phyloP scores from a whole-genome alignment of 2,888 invertebrate genomes.

The Thereva unica region DNA sequence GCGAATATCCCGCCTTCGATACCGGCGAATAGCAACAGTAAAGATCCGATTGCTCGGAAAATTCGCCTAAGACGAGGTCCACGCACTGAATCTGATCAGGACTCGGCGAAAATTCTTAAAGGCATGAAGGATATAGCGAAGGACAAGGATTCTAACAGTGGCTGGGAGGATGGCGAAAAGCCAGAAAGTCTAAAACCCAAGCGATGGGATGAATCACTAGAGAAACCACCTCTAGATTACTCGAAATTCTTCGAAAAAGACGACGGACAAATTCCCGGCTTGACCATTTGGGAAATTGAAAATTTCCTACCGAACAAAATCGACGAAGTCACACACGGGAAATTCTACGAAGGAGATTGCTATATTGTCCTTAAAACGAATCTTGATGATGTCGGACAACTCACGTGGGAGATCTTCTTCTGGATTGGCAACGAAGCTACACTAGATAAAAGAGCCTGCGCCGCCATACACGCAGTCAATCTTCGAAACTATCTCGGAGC shows the following conservation, averaged over 20 bases:
- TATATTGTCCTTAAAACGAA: constrained; percentile 93
- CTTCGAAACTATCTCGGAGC: constrained; percentile 94
- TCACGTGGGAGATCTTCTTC: constrained; percentile 96
- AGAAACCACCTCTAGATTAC: constrained; percentile 94
- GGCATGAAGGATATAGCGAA: constrained; percentile 70
- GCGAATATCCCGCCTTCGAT: constrained; percentile 79
- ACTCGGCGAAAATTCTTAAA: constrained; percentile 86
- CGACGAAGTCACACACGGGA: constrained; percentile 91
- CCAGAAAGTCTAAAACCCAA: constrained; percentile 74
- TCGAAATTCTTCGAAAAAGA: constrained; percentile 96
- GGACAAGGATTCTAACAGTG: constrained; percentile 65
- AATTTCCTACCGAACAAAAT: constrained; percentile 97
- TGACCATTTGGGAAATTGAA: constrained; percentile 98
- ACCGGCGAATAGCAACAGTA: constrained; percentile 68
- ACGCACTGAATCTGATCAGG: constrained; percentile 81
- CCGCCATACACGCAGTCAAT: constrained; percentile 96
- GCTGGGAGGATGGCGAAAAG: constrained; percentile 63
- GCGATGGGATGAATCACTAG: constrained; percentile 93
- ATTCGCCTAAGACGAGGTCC: constrained; percentile 82
- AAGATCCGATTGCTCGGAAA: constrained; percentile 94
- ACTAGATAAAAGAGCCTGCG: constrained; percentile 64
- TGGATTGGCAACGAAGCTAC: constrained; percentile 98
- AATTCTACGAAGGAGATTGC: constrained; percentile 99
- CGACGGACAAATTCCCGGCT: constrained; percentile 88
- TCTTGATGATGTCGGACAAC: constrained; percentile 79